phyloP scores from a whole-genome alignment of 2,113 vertebrate genomes.

The Empidonax alnorum region DNA sequence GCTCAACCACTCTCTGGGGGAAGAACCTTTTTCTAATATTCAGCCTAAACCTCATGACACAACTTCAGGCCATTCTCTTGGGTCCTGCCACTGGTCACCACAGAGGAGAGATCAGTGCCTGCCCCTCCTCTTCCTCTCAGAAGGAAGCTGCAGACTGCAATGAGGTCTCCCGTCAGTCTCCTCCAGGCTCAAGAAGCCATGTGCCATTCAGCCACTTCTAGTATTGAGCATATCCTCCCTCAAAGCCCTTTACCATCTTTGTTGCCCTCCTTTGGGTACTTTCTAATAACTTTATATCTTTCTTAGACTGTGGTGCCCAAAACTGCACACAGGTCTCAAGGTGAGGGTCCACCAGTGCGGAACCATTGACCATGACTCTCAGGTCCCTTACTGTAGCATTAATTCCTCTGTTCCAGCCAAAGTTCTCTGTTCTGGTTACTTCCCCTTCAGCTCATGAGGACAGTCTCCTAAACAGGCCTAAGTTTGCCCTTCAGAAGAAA shows the following conservation, averaged over 20 bases:
- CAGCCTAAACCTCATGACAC: background rate
- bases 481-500: background rate
- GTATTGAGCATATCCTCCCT: no score
- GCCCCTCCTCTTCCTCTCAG: background rate
- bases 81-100: background rate
- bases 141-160: background rate
- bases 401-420: background rate
- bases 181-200: background rate
- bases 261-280: background rate
- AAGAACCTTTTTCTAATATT: background rate
- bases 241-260: background rate
- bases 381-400: background rate
- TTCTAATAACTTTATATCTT: background rate
- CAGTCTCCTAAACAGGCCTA: background rate
- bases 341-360: rapidly evolving
- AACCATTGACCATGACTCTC: background rate
- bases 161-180: background rate
- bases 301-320: background rate
- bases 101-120: background rate
- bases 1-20: rapidly evolving
- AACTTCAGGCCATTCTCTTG: background rate
- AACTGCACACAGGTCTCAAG: rapidly evolving
- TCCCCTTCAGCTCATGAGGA: background rate
- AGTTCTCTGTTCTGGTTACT: background rate
- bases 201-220: background rate